Base-by-base conservation (phyloP, 2,113 vertebrate species). In the Rhombomys opimus region DNA sequence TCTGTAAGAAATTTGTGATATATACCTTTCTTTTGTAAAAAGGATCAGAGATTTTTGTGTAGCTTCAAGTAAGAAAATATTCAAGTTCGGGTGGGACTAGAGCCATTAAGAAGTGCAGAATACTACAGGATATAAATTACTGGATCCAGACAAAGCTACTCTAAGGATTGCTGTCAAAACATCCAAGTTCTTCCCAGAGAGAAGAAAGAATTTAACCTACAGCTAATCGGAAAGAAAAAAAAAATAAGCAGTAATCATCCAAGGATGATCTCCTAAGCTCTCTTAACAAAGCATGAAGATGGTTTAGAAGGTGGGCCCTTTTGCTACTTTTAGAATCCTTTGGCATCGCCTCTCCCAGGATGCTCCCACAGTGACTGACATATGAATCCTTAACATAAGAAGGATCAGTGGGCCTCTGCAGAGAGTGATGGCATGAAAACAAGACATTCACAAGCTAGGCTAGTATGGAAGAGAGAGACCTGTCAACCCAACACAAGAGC, bases 181-280 rank as follows among this genome's bases (percentile, higher is more conserved):
- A 65, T 1, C 32, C 23, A 70, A 89, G 35, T 14, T 85, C 90
- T 96, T 92, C 89, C 76, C 84, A 94, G 27, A 93, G 77, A 86
- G 20, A 22, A 90, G 57, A 88, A 95, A 95, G 78, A 27, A 63
- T 13, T 90, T 35, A 87, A 52, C 23, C 20, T 86, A 54, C 11
- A 61, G 46, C 35, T 85, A 63, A 72, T 72, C 22, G 25, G 72
- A 90, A 90, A 20, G 25, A n/a, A 81, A 50, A 72, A 73, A 50
- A 75, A 52, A 41, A 13, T 8, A 63, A 41, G 13, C 18, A 61
- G 25, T 46, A 94, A 35, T 4, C 23, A 57, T 12, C 46, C 20
- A 76, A 77, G 52, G 35, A 52, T 3, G 12, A 14, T 22, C 46
- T 84, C 8, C 89, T 57, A n/a, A 68, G 35, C 27, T 22, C 27